These are phyloP conservation scores for Austrolebias charrua DNA, from an alignment of 2,797 vertebrate species.

Conservation along the genomic window DNA sequence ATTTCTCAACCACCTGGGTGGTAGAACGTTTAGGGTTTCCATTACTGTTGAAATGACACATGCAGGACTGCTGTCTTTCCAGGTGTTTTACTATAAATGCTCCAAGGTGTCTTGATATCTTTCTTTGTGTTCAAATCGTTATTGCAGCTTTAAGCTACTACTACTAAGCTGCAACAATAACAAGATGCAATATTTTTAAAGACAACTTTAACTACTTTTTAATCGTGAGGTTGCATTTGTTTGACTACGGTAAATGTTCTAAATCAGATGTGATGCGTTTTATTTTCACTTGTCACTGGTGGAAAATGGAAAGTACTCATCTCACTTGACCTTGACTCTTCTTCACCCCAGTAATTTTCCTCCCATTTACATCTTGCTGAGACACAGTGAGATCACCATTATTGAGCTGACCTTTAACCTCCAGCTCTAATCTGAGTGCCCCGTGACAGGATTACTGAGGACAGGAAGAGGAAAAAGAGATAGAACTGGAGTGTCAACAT, in stretches of 20 bases:
- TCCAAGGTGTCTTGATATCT: not conserved
- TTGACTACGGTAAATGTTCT: not conserved
- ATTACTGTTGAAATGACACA: constrained; percentile 17
- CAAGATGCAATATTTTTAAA: no score
- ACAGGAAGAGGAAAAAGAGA: not conserved
- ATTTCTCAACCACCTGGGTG: constrained; percentile 25
- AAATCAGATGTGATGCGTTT: not conserved
- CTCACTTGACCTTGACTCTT: constrained; percentile 1
- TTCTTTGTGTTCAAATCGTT: no score
- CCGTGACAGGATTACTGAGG: not conserved
- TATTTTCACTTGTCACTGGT: constrained; percentile 6
- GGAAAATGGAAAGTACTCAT: constrained; percentile 6
- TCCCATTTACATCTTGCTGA: constrained; percentile 15
- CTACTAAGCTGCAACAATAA: no score
- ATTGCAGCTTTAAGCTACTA: no score
- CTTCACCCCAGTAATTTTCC: not conserved
- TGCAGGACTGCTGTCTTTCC: constrained; percentile 22
- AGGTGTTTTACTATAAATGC: not conserved
- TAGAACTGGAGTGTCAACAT: no score
- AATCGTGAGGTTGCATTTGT: not conserved
- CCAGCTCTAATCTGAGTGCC: not conserved
- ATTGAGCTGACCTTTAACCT: constrained; percentile 36
- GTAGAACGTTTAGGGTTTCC: constrained; percentile 37
- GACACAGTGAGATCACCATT: constrained; percentile 24
- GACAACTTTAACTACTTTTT: not conserved